A percentile compares a stretch with the other conserved stretches of the same genome.
Conservation (phyloP, 1,140 invertebrate genomes). For the Macrocentrus cingulum region DNA sequence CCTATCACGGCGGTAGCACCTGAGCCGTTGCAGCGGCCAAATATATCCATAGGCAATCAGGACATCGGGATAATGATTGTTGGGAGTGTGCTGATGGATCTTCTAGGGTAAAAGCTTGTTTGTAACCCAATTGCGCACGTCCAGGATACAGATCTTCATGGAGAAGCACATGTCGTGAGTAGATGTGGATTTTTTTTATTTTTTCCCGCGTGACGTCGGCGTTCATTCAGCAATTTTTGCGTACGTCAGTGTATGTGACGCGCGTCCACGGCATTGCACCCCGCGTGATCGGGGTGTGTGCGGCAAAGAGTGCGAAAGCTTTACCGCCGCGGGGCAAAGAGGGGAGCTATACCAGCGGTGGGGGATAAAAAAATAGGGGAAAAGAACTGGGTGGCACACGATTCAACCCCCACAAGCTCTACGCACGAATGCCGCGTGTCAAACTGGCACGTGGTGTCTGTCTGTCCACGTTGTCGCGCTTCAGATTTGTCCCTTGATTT, state of each 20-base stretch:
- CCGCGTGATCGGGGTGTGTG: slow-evolving; percentile 35
- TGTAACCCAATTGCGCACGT: slow-evolving; percentile 20
- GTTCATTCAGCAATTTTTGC: slow-evolving; percentile 61
- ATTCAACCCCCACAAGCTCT: slow-evolving; percentile 45
- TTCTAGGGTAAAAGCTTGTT: slow-evolving; percentile 13
- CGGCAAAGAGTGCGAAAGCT: slow-evolving; percentile 55
- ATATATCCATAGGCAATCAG: slow-evolving; percentile 60
- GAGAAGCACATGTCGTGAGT: neutral
- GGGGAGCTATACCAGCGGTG: slow-evolving; percentile 40
- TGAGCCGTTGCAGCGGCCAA: slow-evolving; percentile 56
- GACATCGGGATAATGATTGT: slow-evolving; percentile 51
- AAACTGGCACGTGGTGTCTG: slow-evolving; percentile 51
- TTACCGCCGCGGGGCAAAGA: slow-evolving; percentile 24
- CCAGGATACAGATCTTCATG: slow-evolving; percentile 15
- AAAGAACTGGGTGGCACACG: slow-evolving; percentile 49
- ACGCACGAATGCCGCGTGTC: slow-evolving; percentile 56
- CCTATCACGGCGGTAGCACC: slow-evolving; percentile 46
- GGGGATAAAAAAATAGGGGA: slow-evolving; percentile 57
- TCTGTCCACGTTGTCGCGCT: slow-evolving; percentile 24
- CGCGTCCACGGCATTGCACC: slow-evolving; percentile 29
- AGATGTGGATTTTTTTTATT: too few relatives aligned
- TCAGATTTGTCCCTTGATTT: neutral
- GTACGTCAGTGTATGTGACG: slow-evolving; percentile 46
- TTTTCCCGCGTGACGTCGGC: slow-evolving; percentile 53
- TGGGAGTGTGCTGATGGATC: too few relatives aligned